phyloP scores from a whole-genome alignment of 2,888 invertebrate genomes.

The Glomeris marginata region DNA sequence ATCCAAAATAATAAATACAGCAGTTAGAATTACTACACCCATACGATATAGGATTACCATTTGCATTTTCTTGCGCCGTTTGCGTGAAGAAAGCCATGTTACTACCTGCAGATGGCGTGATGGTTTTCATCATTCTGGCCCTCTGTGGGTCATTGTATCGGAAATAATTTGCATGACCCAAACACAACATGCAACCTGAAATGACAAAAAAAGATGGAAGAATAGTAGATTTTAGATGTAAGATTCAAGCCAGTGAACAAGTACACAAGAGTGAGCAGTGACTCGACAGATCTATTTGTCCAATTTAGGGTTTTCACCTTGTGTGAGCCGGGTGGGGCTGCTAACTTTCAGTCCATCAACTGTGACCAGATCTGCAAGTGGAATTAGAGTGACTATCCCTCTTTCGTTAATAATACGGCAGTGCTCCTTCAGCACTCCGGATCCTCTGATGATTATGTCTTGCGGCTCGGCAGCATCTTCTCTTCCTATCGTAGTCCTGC shows the following conservation, averaged over 20 bases:
- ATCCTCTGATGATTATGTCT: constrained; percentile 71
- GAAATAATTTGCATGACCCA: constrained; percentile 79
- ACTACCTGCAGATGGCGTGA: constrained; percentile 41
- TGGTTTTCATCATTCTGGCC: constrained; percentile 70
- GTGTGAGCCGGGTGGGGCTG: constrained; percentile 57
- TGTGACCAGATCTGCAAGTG: constrained; percentile 47
- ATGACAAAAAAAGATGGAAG: constrained; percentile 13
- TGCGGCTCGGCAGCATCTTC: constrained; percentile 43
- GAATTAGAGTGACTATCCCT: constrained; percentile 70
- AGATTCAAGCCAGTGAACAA: neutral
- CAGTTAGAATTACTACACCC: no score
- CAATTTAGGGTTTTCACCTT: constrained; percentile 43
- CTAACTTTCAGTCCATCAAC: constrained; percentile 59
- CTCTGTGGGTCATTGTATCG: constrained; percentile 86
- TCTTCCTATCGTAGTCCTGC: constrained; percentile 64
- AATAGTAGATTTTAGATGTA: neutral
- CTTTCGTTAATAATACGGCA: constrained; percentile 69
- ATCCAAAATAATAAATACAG: no score
- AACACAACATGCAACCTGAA: constrained; percentile 74
- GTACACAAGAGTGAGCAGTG: neutral
- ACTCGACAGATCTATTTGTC: neutral
- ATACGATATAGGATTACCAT: no score
- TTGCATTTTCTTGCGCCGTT: no score
- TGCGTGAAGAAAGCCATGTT: no score
- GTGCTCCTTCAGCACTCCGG: constrained; percentile 67